Evolutionary conservation across 2,797 vertebrate genomes (phyloP).

Genomic region (Chrosomus eos): DNA sequence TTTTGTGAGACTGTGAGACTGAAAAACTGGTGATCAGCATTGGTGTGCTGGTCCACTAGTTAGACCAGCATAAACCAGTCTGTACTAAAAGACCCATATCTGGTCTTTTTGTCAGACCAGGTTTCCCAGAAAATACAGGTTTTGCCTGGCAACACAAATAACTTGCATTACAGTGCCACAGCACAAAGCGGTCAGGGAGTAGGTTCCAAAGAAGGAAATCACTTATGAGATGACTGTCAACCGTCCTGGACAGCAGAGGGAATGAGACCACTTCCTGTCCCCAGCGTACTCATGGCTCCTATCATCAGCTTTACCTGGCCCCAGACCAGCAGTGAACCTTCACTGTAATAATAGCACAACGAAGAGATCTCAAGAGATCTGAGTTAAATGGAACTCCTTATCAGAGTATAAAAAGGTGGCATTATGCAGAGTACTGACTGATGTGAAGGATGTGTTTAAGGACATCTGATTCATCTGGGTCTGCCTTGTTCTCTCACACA

Average conservation of each 20-base stretch:
- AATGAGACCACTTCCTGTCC: slow-evolving; percentile 65
- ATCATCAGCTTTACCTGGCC: slow-evolving; percentile 65
- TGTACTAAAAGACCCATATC: neutral
- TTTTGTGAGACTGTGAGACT: neutral
- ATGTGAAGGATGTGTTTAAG: slow-evolving; percentile 54
- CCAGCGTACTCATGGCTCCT: slow-evolving; percentile 51
- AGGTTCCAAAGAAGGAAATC: slow-evolving; percentile 72
- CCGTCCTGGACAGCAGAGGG: slow-evolving; percentile 57
- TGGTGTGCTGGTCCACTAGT: neutral
- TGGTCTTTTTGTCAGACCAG: neutral
- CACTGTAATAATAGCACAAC: slow-evolving; percentile 60
- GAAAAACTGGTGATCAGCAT: neutral
- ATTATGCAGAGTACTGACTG: slow-evolving; percentile 50
- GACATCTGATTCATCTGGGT: slow-evolving; percentile 55
- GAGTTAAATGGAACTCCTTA: slow-evolving; percentile 46
- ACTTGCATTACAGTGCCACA: slow-evolving; percentile 41
- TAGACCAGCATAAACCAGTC: neutral
- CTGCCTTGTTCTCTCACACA: slow-evolving; percentile 46
- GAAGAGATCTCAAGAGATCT: slow-evolving; percentile 62
- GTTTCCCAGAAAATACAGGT: slow-evolving; percentile 58
- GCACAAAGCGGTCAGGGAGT: slow-evolving; percentile 60
- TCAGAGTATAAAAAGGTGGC: slow-evolving; percentile 16
- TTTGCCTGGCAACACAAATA: slow-evolving; percentile 55
- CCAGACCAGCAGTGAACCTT: slow-evolving; percentile 48
- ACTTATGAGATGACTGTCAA: slow-evolving; percentile 59